These are phyloP conservation scores for Pristionchus maxplancki DNA, from an alignment of 2,888 invertebrate genomes.

Conservation along the genomic window DNA sequence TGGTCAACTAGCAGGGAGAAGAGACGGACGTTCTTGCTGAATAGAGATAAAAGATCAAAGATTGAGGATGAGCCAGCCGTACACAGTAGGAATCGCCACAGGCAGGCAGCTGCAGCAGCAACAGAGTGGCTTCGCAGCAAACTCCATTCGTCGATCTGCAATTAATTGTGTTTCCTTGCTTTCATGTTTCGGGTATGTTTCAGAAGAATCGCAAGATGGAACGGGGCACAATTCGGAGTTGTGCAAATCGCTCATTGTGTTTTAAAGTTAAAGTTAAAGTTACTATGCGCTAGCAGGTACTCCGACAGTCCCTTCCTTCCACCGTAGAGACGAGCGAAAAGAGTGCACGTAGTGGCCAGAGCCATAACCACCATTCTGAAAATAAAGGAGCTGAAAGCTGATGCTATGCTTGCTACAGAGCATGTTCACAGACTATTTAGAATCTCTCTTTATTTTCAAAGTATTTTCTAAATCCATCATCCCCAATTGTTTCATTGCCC, in stretches of 20 bases:
- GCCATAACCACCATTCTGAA: conserved; percentile 47
- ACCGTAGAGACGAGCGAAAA: conserved; percentile 37
- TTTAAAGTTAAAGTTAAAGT: neutral
- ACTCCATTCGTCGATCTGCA: conserved; percentile 10
- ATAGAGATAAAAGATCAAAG: neutral
- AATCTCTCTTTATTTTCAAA: neutral
- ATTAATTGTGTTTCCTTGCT: neutral
- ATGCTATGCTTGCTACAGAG: too few species aligned
- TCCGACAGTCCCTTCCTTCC: conserved; percentile 26
- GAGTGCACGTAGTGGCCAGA: conserved; percentile 10
- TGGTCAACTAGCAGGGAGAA: conserved; percentile 42
- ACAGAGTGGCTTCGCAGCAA: conserved; percentile 37
- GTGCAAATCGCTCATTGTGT: too few species aligned
- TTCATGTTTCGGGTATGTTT: neutral
- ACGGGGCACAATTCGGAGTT: neutral
- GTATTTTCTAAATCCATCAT: neutral
- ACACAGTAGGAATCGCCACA: neutral
- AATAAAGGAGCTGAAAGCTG: too few species aligned
- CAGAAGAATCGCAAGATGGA: neutral
- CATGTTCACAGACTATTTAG: too few species aligned
- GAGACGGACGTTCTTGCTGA: conserved; percentile 44
- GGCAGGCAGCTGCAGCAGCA: conserved; percentile 49
- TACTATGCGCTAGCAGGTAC: conserved; percentile 7
- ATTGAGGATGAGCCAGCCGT: neutral
- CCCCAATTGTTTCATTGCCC: neutral